These are phyloP conservation scores for Palythoa grandiflora DNA, from an alignment of 92 coral and sea anemone species.

Conservation along the genomic window DNA sequence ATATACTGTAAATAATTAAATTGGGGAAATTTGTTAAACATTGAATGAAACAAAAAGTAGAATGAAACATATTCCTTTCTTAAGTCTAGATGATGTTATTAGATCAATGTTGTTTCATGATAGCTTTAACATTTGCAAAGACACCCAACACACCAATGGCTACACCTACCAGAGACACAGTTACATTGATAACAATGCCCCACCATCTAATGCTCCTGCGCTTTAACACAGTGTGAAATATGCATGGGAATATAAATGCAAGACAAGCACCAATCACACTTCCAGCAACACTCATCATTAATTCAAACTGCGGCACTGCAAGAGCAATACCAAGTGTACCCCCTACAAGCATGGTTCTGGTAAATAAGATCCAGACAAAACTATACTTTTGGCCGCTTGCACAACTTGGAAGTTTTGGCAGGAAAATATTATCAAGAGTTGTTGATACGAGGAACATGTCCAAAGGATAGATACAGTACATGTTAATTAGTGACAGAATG, in stretches of 20 bases:
- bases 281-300: conserved; percentile 83
- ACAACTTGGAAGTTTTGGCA: conserved; percentile 75
- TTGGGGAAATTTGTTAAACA: too few relatives aligned
- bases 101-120: not conserved
- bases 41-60: too few relatives aligned
- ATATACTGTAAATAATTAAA: too few relatives aligned
- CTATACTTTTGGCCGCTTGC: conserved; percentile 62
- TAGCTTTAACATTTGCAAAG: conserved; percentile 38
- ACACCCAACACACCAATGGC: conserved; percentile 72
- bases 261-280: conserved; percentile 83
- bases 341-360: conserved; percentile 64
- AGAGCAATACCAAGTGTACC: conserved; percentile 74
- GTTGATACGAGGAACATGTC: conserved; percentile 84
- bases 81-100: not conserved
- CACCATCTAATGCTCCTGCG: conserved; percentile 68
- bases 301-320: conserved; percentile 86
- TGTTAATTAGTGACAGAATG: conserved; percentile 69
- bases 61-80: not conserved
- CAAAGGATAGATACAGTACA: conserved; percentile 81
- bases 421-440: conserved; percentile 67
- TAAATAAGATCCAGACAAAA: conserved; percentile 59
- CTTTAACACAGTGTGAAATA: conserved; percentile 77
- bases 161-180: conserved; percentile 68
- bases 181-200: conserved; percentile 52
- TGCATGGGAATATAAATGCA: conserved; percentile 79